A percentile compares a stretch with the other conserved stretches of the same genome.
Evolutionary conservation across 2,888 invertebrate species (phyloP).

Genomic region (Tyria jacobaeae): DNA sequence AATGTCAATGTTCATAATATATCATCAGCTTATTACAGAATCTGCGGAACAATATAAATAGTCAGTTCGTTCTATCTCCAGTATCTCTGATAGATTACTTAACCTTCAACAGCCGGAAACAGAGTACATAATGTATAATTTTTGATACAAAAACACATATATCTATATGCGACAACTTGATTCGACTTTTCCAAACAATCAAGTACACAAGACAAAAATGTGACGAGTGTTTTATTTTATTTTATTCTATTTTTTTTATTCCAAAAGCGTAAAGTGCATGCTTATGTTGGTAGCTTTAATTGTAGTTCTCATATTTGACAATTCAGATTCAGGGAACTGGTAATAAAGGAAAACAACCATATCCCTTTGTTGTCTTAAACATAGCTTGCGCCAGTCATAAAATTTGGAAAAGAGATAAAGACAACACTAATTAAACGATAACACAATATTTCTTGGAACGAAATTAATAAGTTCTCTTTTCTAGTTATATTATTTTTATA

Average conservation of each 20-base stretch:
- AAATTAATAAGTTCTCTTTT: too few relatives aligned
- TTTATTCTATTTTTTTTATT: not conserved
- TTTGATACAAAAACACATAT: too few relatives aligned
- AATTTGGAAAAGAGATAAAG: too few relatives aligned
- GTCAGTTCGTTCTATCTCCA: conserved; percentile 21
- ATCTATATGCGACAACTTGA: not conserved
- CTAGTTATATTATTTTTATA: too few relatives aligned
- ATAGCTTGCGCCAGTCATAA: too few relatives aligned
- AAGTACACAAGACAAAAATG: conserved; percentile 10
- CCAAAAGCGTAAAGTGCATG: not conserved
- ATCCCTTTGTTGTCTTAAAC: too few relatives aligned
- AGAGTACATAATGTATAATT: conserved; percentile 16
- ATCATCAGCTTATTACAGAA: conserved; percentile 6
- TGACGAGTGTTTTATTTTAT: not conserved
- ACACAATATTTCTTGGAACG: too few relatives aligned
- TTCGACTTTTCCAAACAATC: conserved; percentile 3
- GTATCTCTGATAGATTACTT: conserved; percentile 28
- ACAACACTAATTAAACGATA: too few relatives aligned
- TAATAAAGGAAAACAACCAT: too few relatives aligned
- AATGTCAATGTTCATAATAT: conserved; percentile 45
- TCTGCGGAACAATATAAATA: not conserved
- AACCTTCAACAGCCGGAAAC: conserved; percentile 28
- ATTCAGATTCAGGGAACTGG: too few relatives aligned
- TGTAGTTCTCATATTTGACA: not conserved
- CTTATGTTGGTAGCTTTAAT: not conserved